Conservation (phyloP, 2,113 vertebrate genomes). For the Micromys minutus region DNA sequence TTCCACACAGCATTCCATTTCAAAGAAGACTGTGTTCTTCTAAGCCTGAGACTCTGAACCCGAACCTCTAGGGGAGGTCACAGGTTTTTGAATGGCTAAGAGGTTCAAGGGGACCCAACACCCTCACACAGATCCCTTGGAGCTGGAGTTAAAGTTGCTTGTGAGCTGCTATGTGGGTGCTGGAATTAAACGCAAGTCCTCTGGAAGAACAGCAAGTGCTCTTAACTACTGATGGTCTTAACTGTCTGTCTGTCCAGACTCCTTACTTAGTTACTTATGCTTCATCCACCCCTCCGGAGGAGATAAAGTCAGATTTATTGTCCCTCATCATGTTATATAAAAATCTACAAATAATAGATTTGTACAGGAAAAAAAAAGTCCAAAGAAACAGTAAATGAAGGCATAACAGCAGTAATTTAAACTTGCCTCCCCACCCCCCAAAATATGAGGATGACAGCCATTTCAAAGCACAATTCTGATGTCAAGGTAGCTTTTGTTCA, state of each 20-base stretch:
- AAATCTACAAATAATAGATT: constrained; percentile 52
- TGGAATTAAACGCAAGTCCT: neutral
- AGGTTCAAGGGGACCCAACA: neutral
- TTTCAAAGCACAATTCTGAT: neutral
- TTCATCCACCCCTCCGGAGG: too few relatives aligned
- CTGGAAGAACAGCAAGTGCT: neutral
- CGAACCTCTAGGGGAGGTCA: neutral
- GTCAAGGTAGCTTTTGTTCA: constrained; percentile 26
- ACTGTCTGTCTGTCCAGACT: neutral
- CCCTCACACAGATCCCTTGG: neutral
- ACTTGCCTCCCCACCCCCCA: neutral
- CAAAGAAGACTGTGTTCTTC: neutral
- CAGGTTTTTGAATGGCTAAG: accelerated
- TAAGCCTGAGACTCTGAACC: neutral
- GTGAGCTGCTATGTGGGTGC: neutral
- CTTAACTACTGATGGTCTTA: neutral
- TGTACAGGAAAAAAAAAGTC: neutral
- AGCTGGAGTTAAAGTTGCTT: neutral
- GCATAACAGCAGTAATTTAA: constrained; percentile 59
- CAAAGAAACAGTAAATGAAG: constrained; percentile 17
- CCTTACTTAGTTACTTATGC: too few relatives aligned
- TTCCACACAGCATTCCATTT: neutral
- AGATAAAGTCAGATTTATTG: constrained; percentile 62
- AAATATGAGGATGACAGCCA: constrained; percentile 47
- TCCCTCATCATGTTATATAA: constrained; percentile 70